phyloP scores from a whole-genome alignment of 2,888 invertebrate species.

The Deilephila elpenor region DNA sequence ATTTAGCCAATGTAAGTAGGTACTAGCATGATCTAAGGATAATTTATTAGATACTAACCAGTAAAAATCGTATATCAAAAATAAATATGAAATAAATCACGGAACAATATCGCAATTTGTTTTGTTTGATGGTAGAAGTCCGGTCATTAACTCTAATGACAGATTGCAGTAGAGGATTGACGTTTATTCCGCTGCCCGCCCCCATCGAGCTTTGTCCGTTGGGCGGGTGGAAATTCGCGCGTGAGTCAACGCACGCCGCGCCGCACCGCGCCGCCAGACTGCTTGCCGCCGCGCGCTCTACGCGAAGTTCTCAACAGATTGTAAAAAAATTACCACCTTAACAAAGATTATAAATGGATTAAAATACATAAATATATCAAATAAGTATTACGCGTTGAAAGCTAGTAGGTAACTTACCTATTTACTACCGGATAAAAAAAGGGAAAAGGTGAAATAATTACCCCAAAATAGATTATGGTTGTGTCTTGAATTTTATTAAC shows the following conservation, averaged over 20 bases:
- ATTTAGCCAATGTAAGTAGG: too few relatives aligned
- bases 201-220: slow-evolving; percentile 35
- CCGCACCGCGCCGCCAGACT: slow-evolving; percentile 44
- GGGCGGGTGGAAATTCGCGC: slow-evolving; percentile 51
- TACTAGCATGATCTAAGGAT: too few relatives aligned
- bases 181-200: slow-evolving; percentile 32
- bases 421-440: too few relatives aligned
- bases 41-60: too few relatives aligned
- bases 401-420: too few relatives aligned
- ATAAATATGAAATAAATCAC: background rate
- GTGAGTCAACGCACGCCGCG: slow-evolving; percentile 56
- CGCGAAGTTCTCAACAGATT: slow-evolving; percentile 18
- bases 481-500: too few relatives aligned
- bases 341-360: too few relatives aligned
- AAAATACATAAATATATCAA: too few relatives aligned
- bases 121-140: background rate
- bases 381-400: too few relatives aligned
- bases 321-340: background rate
- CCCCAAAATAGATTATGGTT: too few relatives aligned
- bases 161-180: slow-evolving; percentile 10
- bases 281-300: slow-evolving; percentile 31
- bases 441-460: too few relatives aligned
- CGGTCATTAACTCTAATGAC: background rate
- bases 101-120: background rate
- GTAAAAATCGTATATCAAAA: too few relatives aligned